These are phyloP conservation scores for Tholera decimalis DNA, from an alignment of 2,888 invertebrate genomes.

Conservation along the genomic window DNA sequence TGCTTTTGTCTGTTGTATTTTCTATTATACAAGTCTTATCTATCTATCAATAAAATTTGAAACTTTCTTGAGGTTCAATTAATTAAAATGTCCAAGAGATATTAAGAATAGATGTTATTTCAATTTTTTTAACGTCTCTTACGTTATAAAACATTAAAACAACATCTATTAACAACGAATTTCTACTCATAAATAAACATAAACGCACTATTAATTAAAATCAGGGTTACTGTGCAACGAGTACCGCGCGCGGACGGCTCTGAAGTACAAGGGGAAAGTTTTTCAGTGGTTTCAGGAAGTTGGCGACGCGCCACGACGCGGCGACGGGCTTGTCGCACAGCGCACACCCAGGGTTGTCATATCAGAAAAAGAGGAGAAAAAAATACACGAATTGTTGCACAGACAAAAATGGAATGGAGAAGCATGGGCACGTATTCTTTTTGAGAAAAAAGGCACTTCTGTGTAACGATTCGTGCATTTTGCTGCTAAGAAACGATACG, in stretches of 20 bases:
- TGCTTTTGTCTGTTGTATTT: too few species aligned
- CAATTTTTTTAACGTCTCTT: too few species aligned
- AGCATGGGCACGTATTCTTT: conserved; percentile 48
- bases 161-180: not conserved
- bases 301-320: conserved; percentile 68
- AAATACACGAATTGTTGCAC: conserved; percentile 47
- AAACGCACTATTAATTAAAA: conserved; percentile 37
- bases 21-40: too few species aligned
- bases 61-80: too few species aligned
- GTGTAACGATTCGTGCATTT: conserved; percentile 34
- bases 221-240: conserved; percentile 38
- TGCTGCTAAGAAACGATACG: conserved; percentile 18
- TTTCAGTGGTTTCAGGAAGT: conserved; percentile 66
- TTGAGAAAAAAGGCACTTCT: conserved; percentile 59
- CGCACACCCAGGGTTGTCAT: conserved; percentile 58
- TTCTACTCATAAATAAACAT: conserved; percentile 13
- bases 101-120: too few species aligned
- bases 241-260: conserved; percentile 37
- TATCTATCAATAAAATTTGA: too few species aligned
- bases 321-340: conserved; percentile 51
- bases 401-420: conserved; percentile 53
- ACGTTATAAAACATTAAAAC: not conserved
- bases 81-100: too few species aligned
- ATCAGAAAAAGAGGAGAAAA: conserved; percentile 44
- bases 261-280: conserved; percentile 59